phyloP scores from a whole-genome alignment of 1,140 invertebrate species.

The Apis laboriosa region DNA sequence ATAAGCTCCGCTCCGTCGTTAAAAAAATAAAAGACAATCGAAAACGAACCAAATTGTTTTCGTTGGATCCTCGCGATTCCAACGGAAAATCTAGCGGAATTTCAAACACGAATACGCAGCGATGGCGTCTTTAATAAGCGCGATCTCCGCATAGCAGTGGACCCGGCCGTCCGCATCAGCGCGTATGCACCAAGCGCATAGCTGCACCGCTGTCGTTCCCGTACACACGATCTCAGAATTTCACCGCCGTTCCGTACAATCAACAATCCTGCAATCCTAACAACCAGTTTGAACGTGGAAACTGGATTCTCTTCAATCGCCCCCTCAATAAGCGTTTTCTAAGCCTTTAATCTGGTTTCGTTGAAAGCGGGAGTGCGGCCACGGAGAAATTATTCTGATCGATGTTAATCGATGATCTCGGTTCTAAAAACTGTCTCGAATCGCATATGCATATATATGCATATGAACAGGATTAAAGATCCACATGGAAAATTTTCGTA shows the following conservation, averaged over 20 bases:
- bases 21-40: too few species aligned
- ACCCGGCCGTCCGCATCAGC: conserved; percentile 22
- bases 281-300: background rate
- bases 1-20: too few species aligned
- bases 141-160: conserved; percentile 42
- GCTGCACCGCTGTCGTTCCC: conserved; percentile 24
- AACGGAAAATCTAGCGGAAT: conserved; percentile 8
- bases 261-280: background rate
- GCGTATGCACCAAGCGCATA: conserved; percentile 36
- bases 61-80: background rate
- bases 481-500: too few species aligned
- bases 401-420: background rate
- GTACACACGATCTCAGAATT: background rate
- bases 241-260: background rate
- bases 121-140: conserved; percentile 27
- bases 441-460: too few species aligned
- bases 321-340: background rate
- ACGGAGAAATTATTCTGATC: background rate
- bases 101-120: background rate
- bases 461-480: too few species aligned
- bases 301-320: background rate
- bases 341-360: conserved; percentile 19
- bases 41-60: too few species aligned
- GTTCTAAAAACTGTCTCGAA: background rate
- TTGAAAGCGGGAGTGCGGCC: background rate